Evolutionary conservation across 2,888 invertebrate genomes (phyloP), one percentile per base, ranked within the genome.

Genomic region (Thysanoteuthis rhombus): DNA sequence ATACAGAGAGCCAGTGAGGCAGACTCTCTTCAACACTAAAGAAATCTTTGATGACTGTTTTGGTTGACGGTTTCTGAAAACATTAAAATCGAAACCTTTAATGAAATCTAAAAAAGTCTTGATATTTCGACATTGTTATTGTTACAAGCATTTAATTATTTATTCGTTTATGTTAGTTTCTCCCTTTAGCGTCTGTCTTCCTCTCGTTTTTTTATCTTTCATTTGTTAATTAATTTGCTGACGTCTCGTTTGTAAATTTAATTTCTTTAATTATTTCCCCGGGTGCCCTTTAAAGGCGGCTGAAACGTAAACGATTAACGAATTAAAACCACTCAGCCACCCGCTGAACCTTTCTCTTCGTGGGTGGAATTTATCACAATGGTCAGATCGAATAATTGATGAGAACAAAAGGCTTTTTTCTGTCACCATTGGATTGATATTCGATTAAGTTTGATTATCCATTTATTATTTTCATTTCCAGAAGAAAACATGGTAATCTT

Each of bases 161-260:
- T 58, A 32, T 75, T 75, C 58, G 58, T 58, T 58, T 58, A 0
- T 75, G 12, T n/a, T n/a, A 16, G 16, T n/a, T 75, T 75, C 0
- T 75, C 12, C 16, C 10, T 75, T 75, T 36, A 16, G 4, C 75
- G n/a, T 75, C 36, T 75, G 25, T n/a, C 12, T 75, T 32, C 12
- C 0, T 75, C 12, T 36, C 1, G n/a, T 75, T 75, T n/a, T n/a
- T 75, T n/a, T 75, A 2, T 36, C n/a, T 16, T 36, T 36, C n/a
- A n/a, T 75, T 75, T 36, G n/a, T 75, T 75, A 75, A 75, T 75
- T n/a, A 36, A 75, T 75, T 75, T 75, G n/a, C 75, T 75, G 75
- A 75, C n/a, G 75, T 75, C 75, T n/a, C 75, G 75, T 75, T 75
- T 75, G 75, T n/a, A n/a, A 75, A 75, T 75, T 75, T 75, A 75